phyloP scores from a whole-genome alignment of 2,797 vertebrate genomes.

The Antennarius maculatus region DNA sequence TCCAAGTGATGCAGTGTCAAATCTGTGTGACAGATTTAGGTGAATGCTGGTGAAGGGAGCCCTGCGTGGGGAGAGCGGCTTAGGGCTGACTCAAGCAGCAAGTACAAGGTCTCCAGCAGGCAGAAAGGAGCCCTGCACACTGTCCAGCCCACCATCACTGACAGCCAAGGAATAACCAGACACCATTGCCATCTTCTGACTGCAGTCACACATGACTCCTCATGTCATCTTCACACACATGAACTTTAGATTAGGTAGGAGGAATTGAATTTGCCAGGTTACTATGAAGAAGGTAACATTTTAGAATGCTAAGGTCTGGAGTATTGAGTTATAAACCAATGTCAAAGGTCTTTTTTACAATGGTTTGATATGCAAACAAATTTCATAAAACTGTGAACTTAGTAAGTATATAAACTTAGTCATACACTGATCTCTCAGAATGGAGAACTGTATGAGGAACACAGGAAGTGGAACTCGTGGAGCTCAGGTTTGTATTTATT shows the following conservation, averaged over 20 bases:
- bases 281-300: conserved; percentile 5
- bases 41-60: conserved; percentile 92
- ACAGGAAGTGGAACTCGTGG: neutral
- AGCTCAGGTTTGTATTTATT: conserved; percentile 26
- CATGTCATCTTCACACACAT: conserved; percentile 4
- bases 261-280: conserved; percentile 12
- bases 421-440: neutral
- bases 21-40: conserved; percentile 99
- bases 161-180: conserved; percentile 61
- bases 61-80: conserved; percentile 89
- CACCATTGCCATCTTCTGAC: conserved; percentile 71
- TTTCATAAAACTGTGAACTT: neutral
- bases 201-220: conserved; percentile 45
- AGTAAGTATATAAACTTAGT: conserved; percentile 7
- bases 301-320: neutral
- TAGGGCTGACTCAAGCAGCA: conserved; percentile 87
- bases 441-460: conserved; percentile 5
- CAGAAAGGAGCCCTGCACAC: conserved; percentile 76
- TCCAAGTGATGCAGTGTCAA: conserved; percentile 95
- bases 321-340: neutral
- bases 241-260: conserved; percentile 22
- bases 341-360: too few species aligned
- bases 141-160: conserved; percentile 60
- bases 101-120: conserved; percentile 89
- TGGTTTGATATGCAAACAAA: too few species aligned